Evolutionary conservation across 2,797 vertebrate genomes (phyloP), one percentile per base, ranked within the genome.

Genomic region (Dicrostonyx torquatus): DNA sequence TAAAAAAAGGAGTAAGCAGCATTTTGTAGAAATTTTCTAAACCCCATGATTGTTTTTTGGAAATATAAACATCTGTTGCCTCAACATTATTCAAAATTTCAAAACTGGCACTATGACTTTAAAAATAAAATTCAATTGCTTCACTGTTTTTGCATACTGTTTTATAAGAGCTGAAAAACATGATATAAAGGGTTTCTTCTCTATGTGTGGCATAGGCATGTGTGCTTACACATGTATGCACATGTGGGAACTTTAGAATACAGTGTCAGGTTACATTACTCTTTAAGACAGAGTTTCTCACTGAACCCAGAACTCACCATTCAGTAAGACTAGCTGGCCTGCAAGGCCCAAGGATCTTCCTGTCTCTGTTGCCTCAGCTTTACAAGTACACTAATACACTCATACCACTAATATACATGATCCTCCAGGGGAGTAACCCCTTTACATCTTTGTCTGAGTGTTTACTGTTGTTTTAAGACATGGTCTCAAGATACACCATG

Each of bases 81-180:
- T 70, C 79, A 72, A 85, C 2, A 83, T 12, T 96, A 73, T 17
- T 90, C 66, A 22, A 93, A 88, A 85, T 88, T 90, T 92, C 37
- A 78, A 94, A 96, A 76, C 70, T 88, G 60, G 37, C 55, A 87
- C 2, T 80, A 8, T 76, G 43, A 87, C 31, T 80, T 82, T 75
- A 91, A 89, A 85, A 95, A 92, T 86, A 31, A 73, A 73, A 58
- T 31, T 73, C 85, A 58, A 34, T 64, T 55, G 34, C 62, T 70
- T 89, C 43, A 37, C 24, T 55, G 10, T 80, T 90, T 45, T 76
- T 68, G 10, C 31, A 80, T 0, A 43, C 22, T 24, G 58, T 11
- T 14, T 93, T 68, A 62, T 5, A 92, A 68, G 22, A 84, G 9
- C 24, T 92, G 37, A 82, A 68, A 26, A 84, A 37, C 34, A 48